These are phyloP conservation scores for Leptobrachium ailaonicum DNA, from an alignment of 2,113 vertebrate species.

Conservation along the genomic window DNA sequence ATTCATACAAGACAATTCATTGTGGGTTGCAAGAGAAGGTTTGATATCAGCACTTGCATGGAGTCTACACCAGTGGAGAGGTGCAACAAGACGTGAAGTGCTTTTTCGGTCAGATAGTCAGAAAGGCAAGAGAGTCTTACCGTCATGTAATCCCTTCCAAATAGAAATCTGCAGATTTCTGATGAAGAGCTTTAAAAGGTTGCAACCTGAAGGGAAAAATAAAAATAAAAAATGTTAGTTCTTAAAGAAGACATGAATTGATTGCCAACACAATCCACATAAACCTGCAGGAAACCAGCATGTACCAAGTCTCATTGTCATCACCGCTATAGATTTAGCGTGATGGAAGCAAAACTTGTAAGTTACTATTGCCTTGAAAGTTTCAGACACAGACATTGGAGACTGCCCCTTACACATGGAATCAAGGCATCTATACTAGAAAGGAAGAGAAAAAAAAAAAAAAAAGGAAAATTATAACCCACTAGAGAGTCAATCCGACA, in stretches of 20 bases:
- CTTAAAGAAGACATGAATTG: neutral
- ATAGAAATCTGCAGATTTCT: neutral
- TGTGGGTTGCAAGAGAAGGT: slow-evolving; percentile 69
- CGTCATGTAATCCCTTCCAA: neutral
- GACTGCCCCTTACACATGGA: neutral
- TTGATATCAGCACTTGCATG: slow-evolving; percentile 65
- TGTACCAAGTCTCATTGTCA: slow-evolving; percentile 44
- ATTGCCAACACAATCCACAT: too few relatives aligned
- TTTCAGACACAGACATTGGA: neutral
- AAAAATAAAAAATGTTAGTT: neutral
- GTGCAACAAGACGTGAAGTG: neutral
- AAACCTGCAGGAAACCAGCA: neutral
- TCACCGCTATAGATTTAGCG: slow-evolving; percentile 15
- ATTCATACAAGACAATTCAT: slow-evolving; percentile 51
- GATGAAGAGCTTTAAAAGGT: neutral
- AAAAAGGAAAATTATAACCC: too few relatives aligned
- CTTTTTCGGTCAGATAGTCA: neutral
- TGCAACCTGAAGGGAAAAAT: neutral
- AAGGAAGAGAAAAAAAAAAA: too few relatives aligned
- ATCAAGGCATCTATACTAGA: neutral
- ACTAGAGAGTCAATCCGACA: too few relatives aligned
- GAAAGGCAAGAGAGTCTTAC: neutral
- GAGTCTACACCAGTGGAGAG: slow-evolving; percentile 1
- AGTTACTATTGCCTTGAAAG: slow-evolving; percentile 10
- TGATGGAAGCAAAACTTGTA: slow-evolving; percentile 45